Conservation (phyloP, 2,888 invertebrate species). For the Diaperis boleti region DNA sequence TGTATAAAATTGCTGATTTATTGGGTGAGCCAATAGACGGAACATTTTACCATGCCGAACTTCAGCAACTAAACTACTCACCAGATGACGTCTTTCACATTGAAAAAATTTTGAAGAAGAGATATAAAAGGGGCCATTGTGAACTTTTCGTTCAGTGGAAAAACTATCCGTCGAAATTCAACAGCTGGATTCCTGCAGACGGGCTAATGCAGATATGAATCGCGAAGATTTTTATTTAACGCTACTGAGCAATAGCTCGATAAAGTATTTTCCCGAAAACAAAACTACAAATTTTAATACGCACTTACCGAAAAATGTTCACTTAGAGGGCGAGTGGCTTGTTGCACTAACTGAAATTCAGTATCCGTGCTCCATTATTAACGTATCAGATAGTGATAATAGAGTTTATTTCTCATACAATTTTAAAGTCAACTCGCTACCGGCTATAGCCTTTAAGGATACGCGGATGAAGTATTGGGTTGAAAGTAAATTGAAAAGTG, state of each 20-base stretch:
- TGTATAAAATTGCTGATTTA: slow-evolving; percentile 50
- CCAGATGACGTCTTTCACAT: slow-evolving; percentile 40
- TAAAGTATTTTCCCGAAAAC: slow-evolving; percentile 50
- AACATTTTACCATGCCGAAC: slow-evolving; percentile 48
- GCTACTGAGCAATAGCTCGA: slow-evolving; percentile 49
- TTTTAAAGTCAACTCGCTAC: neutral
- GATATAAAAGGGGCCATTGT: slow-evolving; percentile 34
- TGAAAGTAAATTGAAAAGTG: no score
- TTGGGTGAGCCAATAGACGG: slow-evolving; percentile 48
- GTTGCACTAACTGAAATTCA: slow-evolving; percentile 42
- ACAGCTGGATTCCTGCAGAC: slow-evolving; percentile 44
- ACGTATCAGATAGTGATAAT: slow-evolving; percentile 16
- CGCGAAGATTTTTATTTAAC: slow-evolving; percentile 49
- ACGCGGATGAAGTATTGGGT: no score
- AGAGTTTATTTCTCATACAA: slow-evolving; percentile 13
- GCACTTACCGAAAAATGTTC: slow-evolving; percentile 45
- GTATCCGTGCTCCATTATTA: slow-evolving; percentile 31
- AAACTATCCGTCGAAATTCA: slow-evolving; percentile 49
- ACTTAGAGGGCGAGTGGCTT: slow-evolving; percentile 48
- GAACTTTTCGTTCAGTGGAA: slow-evolving; percentile 50
- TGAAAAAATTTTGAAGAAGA: slow-evolving; percentile 45
- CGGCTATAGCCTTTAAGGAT: no score
- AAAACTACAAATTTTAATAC: slow-evolving; percentile 50
- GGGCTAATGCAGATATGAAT: slow-evolving; percentile 13
- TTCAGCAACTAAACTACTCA: slow-evolving; percentile 43